phyloP scores from a whole-genome alignment of 2,797 vertebrate species.

The Premnoplex brunnescens region DNA sequence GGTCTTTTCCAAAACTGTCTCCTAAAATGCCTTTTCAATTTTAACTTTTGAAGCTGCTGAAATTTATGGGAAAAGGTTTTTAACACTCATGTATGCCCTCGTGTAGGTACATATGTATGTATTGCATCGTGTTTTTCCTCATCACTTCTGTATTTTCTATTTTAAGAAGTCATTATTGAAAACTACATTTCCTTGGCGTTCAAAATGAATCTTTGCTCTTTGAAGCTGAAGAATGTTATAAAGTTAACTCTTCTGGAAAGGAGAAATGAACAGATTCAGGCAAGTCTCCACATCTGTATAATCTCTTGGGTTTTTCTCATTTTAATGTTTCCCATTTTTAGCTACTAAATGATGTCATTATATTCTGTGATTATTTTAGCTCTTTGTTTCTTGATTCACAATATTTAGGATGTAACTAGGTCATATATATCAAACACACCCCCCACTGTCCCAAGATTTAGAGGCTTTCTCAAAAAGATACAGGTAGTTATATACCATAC shows the following conservation, averaged over 20 bases:
- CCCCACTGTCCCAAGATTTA: neutral
- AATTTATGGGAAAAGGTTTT: neutral
- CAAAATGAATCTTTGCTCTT: neutral
- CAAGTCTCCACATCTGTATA: neutral
- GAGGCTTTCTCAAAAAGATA: neutral
- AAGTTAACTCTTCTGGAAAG: neutral
- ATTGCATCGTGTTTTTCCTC: neutral
- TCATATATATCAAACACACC: neutral
- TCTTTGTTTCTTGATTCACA: neutral
- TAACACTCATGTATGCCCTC: neutral
- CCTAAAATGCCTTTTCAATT: neutral
- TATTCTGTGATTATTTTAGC: neutral
- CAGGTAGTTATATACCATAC: neutral
- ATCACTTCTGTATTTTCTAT: neutral
- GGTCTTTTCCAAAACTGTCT: neutral
- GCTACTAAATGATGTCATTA: neutral
- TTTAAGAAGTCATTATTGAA: neutral
- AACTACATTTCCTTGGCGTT: neutral
- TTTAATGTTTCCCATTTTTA: neutral
- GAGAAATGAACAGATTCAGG: neutral
- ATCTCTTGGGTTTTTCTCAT: neutral
- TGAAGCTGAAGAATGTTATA: neutral
- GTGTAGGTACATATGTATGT: neutral
- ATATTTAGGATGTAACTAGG: neutral
- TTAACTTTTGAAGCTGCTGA: neutral